These are phyloP conservation scores for Hiodon alosoides DNA, from an alignment of 2,113 vertebrate species.

Conservation along the genomic window DNA sequence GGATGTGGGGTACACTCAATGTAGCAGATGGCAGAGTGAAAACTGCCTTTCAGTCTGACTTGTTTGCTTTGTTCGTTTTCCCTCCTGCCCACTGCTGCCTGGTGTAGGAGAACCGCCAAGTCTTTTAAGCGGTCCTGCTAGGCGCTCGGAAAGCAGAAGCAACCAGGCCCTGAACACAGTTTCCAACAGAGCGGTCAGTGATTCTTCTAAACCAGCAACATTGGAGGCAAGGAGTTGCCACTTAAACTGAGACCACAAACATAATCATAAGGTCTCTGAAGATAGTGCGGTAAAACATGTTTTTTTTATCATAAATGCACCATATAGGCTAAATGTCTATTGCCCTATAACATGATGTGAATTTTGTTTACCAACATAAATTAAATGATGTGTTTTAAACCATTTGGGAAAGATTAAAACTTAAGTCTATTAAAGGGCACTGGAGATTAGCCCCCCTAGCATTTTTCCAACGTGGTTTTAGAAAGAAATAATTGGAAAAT, in stretches of 20 bases:
- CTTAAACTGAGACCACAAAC: neutral
- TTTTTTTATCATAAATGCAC: neutral
- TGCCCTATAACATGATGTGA: no score
- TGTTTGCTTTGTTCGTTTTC: conserved; percentile 71
- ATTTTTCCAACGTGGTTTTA: no score
- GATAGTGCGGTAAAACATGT: neutral
- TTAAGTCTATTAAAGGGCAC: no score
- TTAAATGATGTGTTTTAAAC: no score
- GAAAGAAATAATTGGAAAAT: no score
- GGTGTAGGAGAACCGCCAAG: conserved; percentile 41
- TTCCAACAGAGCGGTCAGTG: neutral
- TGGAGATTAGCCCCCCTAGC: no score
- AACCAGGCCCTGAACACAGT: conserved; percentile 6
- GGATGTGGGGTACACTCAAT: conserved; percentile 26
- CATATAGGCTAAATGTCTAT: no score
- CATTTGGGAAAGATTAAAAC: no score
- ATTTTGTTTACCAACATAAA: no score
- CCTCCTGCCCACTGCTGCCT: conserved; percentile 35
- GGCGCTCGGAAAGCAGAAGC: conserved; percentile 20
- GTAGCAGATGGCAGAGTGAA: conserved; percentile 33
- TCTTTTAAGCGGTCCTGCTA: conserved; percentile 22
- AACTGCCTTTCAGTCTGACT: conserved; percentile 29
- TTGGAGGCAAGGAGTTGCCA: no score
- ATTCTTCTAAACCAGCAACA: neutral
- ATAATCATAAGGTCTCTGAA: neutral